Percentiles rank a stretch among this genome's conserved stretches.
Evolutionary conservation across 2,113 vertebrate species (phyloP).

Genomic region (Cinclus mexicanus): DNA sequence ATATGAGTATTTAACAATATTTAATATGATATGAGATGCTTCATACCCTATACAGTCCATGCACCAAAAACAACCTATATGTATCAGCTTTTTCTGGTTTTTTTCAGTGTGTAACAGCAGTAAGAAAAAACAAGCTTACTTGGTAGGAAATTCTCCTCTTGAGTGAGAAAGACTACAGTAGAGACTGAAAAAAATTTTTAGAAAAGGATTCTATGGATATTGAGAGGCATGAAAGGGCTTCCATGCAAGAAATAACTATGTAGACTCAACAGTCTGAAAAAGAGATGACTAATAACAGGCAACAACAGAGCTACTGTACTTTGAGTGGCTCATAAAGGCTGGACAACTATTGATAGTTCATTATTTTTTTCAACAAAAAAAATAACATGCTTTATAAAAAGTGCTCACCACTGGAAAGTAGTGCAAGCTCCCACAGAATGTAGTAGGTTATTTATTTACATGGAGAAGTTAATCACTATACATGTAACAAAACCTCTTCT

Average conservation of each 20-base stretch:
- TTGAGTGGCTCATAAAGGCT: neutral
- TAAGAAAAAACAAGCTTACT: neutral
- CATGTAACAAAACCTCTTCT: neutral
- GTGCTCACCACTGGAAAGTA: neutral
- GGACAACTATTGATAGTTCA: neutral
- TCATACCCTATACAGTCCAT: neutral
- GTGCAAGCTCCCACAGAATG: neutral
- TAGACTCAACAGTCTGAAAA: neutral
- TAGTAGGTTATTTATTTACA: neutral
- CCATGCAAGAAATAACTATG: neutral
- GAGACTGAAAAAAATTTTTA: neutral
- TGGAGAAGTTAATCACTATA: neutral
- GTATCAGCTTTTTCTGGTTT: neutral
- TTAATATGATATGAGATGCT: neutral
- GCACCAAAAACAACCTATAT: neutral
- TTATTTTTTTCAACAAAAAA: neutral
- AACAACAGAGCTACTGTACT: neutral
- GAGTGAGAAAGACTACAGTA: neutral
- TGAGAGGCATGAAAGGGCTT: neutral
- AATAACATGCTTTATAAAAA: neutral
- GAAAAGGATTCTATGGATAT: neutral
- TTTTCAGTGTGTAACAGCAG: neutral
- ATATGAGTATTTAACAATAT: neutral
- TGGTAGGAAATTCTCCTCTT: neutral
- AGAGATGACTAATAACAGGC: neutral